phyloP scores from a whole-genome alignment of 2,888 invertebrate species.

The Platycnemis pennipes region DNA sequence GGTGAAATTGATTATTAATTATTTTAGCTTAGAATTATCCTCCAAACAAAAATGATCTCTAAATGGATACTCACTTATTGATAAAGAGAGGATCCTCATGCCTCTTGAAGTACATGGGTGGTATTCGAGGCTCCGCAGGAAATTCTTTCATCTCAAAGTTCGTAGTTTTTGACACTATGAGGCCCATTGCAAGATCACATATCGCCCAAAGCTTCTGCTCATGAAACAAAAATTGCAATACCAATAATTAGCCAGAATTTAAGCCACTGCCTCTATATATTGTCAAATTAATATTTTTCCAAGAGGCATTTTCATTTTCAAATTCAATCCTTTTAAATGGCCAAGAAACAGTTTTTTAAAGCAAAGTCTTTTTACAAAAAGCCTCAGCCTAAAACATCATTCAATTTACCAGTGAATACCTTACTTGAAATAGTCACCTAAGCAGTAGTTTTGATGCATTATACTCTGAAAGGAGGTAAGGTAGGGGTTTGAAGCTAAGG shows the following conservation, averaged over 20 bases:
- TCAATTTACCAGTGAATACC: no score
- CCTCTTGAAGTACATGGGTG: conserved; percentile 93
- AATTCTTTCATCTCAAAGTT: conserved; percentile 95
- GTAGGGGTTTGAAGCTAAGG: no score
- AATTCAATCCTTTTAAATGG: no score
- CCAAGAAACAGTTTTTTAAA: no score
- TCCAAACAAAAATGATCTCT: neutral
- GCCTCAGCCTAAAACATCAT: no score
- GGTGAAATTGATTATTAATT: no score
- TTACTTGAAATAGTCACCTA: no score
- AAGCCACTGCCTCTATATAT: neutral
- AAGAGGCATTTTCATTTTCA: no score
- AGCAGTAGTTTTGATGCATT: no score
- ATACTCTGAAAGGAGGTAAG: no score
- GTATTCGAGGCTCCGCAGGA: conserved; percentile 91
- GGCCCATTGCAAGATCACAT: conserved; percentile 95
- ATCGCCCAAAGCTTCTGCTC: conserved; percentile 96
- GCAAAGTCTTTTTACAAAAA: no score
- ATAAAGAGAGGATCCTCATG: conserved; percentile 79
- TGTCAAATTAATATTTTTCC: no score
- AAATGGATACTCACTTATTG: conserved; percentile 16
- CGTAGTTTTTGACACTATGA: conserved; percentile 92
- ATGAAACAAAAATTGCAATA: conserved; percentile 71
- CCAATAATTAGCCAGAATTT: conserved; percentile 61
- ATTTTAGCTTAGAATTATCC: neutral